phyloP scores from a whole-genome alignment of 2,113 vertebrate genomes.

The Pteropus alecto region DNA sequence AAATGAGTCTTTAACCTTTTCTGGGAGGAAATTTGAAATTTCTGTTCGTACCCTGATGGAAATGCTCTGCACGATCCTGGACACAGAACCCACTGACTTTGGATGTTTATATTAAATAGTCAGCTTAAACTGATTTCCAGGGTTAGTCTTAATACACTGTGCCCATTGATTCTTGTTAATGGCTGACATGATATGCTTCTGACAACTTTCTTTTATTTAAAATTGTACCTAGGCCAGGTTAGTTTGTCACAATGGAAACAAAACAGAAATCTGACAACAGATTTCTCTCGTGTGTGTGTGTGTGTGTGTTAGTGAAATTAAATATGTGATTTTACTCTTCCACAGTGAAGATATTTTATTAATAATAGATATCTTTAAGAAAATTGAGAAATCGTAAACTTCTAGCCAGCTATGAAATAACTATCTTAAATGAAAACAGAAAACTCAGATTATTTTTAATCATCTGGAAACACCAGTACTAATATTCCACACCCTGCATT shows the following conservation, averaged over 20 bases:
- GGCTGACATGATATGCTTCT: not conserved
- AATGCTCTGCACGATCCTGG: not conserved
- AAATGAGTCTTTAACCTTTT: not conserved
- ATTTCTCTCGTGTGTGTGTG: not conserved
- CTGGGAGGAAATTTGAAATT: not conserved
- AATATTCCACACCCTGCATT: not conserved
- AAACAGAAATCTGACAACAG: not conserved
- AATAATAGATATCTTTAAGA: not conserved
- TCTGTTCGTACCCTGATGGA: not conserved
- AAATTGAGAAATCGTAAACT: slow-evolving; percentile 11
- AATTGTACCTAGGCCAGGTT: not conserved
- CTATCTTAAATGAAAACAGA: not conserved
- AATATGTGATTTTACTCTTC: not conserved
- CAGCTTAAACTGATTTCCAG: not conserved
- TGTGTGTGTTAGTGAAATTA: not conserved
- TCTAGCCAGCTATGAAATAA: not conserved
- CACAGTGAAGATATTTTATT: not conserved
- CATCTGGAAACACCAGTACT: not conserved
- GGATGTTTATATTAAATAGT: not conserved
- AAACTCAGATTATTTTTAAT: not conserved
- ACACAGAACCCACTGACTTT: not conserved
- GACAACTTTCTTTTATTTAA: not conserved
- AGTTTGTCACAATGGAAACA: not conserved
- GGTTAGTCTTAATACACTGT: not conserved
- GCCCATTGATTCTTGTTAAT: not conserved